Conservation (phyloP, 2,888 invertebrate genomes). For the Pterostichus madidus region DNA sequence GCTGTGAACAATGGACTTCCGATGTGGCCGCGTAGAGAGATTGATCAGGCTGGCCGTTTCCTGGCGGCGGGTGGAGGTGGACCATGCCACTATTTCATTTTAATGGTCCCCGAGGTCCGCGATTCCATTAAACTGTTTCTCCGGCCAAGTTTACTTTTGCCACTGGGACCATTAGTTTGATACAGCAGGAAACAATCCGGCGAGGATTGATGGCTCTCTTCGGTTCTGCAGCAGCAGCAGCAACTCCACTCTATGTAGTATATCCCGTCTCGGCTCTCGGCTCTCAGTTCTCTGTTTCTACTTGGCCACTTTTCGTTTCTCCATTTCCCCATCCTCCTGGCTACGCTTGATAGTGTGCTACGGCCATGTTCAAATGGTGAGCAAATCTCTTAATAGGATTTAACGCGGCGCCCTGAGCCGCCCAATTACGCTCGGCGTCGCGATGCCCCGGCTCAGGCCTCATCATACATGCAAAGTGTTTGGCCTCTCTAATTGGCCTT, state of each 20-base stretch:
- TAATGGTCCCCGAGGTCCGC: conserved; percentile 80
- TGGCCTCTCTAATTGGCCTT: conserved; percentile 67
- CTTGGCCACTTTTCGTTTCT: conserved; percentile 40
- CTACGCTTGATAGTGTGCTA: conserved; percentile 25
- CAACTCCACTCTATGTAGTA: conserved; percentile 18
- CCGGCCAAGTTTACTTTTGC: conserved; percentile 78
- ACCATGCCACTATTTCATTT: conserved; percentile 79
- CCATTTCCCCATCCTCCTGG: conserved; percentile 24
- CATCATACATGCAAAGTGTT: conserved; percentile 67
- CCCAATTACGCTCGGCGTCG: conserved; percentile 61
- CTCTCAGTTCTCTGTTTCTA: too few species aligned
- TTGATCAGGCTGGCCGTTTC: conserved; percentile 71
- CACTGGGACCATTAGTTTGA: conserved; percentile 78
- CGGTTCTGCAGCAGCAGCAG: conserved; percentile 73
- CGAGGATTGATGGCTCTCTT: conserved; percentile 77
- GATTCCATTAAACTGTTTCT: conserved; percentile 81
- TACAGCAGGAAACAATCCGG: conserved; percentile 79
- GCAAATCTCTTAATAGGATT: conserved; percentile 67
- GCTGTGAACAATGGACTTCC: conserved; percentile 56
- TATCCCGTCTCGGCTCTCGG: too few species aligned
- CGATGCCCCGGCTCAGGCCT: conserved; percentile 56
- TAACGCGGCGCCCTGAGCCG: conserved; percentile 58
- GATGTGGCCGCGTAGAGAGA: conserved; percentile 70
- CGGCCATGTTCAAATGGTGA: conserved; percentile 62
- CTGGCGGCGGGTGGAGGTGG: conserved; percentile 70